These are phyloP conservation scores for Florisuga fusca DNA, from an alignment of 2,797 vertebrate species.

Conservation along the genomic window DNA sequence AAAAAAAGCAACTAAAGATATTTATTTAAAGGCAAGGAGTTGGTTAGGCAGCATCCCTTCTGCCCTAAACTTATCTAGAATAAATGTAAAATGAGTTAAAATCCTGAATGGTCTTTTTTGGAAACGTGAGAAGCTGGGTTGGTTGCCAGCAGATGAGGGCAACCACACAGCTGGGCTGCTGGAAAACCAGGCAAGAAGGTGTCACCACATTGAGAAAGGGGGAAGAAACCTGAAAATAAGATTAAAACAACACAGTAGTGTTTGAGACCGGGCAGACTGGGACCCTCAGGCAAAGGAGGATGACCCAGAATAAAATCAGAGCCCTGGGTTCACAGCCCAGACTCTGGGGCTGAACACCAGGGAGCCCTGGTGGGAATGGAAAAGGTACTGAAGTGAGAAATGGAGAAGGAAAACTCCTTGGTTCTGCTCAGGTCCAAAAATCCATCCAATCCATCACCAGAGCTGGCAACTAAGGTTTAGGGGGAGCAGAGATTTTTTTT, in stretches of 20 bases:
- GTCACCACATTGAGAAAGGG: neutral
- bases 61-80: neutral
- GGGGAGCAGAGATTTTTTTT: neutral
- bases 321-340: neutral
- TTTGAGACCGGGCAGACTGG: neutral
- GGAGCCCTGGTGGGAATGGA: neutral
- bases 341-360: too few relatives aligned
- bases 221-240: neutral
- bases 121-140: accelerated
- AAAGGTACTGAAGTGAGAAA: neutral
- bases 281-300: neutral
- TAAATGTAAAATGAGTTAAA: neutral
- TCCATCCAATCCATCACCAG: accelerated
- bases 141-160: neutral
- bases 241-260: neutral
- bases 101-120: neutral
- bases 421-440: neutral
- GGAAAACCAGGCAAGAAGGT: neutral
- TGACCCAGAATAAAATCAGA: neutral
- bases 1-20: neutral
- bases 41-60: neutral
- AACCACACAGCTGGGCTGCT: accelerated
- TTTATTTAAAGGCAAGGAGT: neutral
- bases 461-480: neutral
- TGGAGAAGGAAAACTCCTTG: neutral